These are phyloP conservation scores for Axinella damicornis DNA, from an alignment of 37 sponge, comb jelly and placozoan genomes.

Conservation along the genomic window DNA sequence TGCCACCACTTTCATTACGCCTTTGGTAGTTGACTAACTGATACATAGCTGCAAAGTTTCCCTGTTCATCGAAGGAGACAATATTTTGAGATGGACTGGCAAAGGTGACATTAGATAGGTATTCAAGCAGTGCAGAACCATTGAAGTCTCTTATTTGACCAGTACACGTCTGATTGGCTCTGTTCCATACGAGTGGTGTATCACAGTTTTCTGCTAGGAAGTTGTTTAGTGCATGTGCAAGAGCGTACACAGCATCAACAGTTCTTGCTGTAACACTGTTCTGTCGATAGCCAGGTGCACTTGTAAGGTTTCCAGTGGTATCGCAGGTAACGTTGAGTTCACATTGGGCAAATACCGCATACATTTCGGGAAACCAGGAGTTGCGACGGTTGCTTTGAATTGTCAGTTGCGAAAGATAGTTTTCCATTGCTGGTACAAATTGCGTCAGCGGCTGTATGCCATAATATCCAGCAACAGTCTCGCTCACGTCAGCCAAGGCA, in stretches of 20 bases:
- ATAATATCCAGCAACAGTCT: constrained; percentile 48
- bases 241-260: constrained; percentile 73
- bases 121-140: background rate
- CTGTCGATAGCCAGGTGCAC: background rate
- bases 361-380: constrained; percentile 47
- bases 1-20: background rate
- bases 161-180: constrained; percentile 10
- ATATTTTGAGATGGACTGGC: constrained; percentile 1
- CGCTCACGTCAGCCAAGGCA: background rate
- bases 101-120: constrained; percentile 30
- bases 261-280: constrained; percentile 27
- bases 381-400: constrained; percentile 41
- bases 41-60: constrained; percentile 30
- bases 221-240: constrained; percentile 60
- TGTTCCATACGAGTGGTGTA: constrained; percentile 7
- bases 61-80: constrained; percentile 38
- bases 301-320: background rate
- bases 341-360: background rate
- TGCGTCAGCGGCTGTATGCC: constrained; percentile 25
- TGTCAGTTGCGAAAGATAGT: constrained; percentile 50
- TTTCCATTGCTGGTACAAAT: background rate
- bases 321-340: background rate
- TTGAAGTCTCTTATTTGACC: constrained; percentile 35
- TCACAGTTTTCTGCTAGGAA: constrained; percentile 64
- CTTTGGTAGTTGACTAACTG: constrained; percentile 36